Percentiles rank a stretch among this genome's conserved stretches.
Conservation (phyloP, 2,888 invertebrate genomes). For the Muscina levida region DNA sequence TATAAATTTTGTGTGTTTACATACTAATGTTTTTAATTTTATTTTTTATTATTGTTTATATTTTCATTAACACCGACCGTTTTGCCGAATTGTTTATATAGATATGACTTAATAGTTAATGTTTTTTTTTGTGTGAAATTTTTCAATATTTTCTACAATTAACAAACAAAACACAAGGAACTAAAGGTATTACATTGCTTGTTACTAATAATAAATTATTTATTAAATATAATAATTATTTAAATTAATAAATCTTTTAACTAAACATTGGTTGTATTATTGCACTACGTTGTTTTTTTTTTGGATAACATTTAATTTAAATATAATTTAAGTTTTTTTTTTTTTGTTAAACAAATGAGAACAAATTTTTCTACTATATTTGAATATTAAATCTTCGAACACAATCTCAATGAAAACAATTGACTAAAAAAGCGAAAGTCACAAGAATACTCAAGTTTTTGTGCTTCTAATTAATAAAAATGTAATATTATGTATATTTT, state of each 20-base stretch:
- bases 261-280: slow-evolving; percentile 31
- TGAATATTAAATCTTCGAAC: background rate
- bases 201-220: background rate
- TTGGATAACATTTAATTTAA: slow-evolving; percentile 7
- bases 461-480: background rate
- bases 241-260: slow-evolving; percentile 6
- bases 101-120: slow-evolving; percentile 25
- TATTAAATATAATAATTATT: slow-evolving; percentile 8
- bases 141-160: slow-evolving; percentile 38
- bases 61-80: slow-evolving; percentile 11
- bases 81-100: background rate
- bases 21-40: background rate
- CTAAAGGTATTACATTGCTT: slow-evolving; percentile 12
- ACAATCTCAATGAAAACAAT: slow-evolving; percentile 19
- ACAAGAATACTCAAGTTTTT: slow-evolving; percentile 10
- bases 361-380: slow-evolving; percentile 28
- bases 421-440: slow-evolving; percentile 29
- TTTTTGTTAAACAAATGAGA: slow-evolving; percentile 25
- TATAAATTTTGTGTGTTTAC: background rate
- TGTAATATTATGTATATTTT: too few relatives aligned
- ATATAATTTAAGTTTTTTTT: background rate
- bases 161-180: slow-evolving; percentile 51
- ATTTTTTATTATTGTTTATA: slow-evolving; percentile 5
- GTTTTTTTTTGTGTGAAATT: slow-evolving; percentile 5
- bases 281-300: slow-evolving; percentile 22